Base-by-base conservation (phyloP, 2,888 invertebrate genomes). In the Leptothorax acervorum region DNA sequence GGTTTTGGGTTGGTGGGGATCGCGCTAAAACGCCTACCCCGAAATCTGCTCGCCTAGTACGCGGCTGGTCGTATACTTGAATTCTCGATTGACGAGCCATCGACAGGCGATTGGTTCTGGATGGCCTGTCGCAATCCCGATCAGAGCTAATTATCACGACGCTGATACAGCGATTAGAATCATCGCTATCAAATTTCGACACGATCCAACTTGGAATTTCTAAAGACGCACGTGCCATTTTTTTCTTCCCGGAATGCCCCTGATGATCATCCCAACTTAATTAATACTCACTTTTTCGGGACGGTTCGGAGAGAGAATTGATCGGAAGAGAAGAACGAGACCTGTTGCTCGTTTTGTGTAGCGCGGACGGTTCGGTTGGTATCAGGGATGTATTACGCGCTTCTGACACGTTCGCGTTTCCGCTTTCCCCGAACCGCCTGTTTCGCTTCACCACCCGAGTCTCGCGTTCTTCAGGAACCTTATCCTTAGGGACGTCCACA, bases 41-140 rank as follows among this genome's bases (percentile, higher is more conserved):
- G 88, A 92, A 92, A 93, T 93, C 94, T 95, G 94, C 82, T 94
- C 89, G 93, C 95, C 94, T 94, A 94, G 90, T 94, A 93, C 92
- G 92, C 94, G 93, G 92, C 94, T 95, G 94, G 94, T 94, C 94
- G 93, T 92, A 89, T 92, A 93, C 93, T 93, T 94, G 93, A 93
- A 93, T 94, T 94, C 92, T 94, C 94, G 93, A 94, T 94, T 94
- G 94, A 95, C 92, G 92, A 93, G 93, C 90, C 89, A 94, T 95
- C 94, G 95, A 94, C 94, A 94, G 93, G 90, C 93, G 93, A 94
- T 94, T 89, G 74, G 63, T 70, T 85, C 85, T 74, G 55, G 73
- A 82, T 48, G 39, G 79, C 12, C 60, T 23, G 6, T 23, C 23
- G 60, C 48, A 73, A 53, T 28, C 28, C 28, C 45, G 60, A 79